These are phyloP conservation scores for Semotilus atromaculatus DNA, from an alignment of 2,797 vertebrate species.

Conservation along the genomic window DNA sequence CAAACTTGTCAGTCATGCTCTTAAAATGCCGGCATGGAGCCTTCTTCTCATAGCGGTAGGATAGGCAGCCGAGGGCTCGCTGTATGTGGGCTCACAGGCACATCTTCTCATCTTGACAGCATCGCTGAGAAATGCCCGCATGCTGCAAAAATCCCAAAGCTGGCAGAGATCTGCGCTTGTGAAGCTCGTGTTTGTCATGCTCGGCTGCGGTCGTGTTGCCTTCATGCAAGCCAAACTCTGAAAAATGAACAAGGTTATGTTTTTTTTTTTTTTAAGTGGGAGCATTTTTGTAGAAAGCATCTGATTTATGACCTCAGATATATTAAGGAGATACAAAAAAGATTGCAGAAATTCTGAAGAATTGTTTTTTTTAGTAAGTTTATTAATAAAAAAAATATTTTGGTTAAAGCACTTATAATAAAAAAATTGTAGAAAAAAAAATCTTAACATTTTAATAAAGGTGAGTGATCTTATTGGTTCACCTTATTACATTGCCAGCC, in stretches of 20 bases:
- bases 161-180: constrained; percentile 7
- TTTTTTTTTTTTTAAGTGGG: not conserved
- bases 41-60: constrained; percentile 55
- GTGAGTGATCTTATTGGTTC: not conserved
- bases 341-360: not conserved
- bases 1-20: constrained; percentile 9
- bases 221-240: constrained; percentile 6
- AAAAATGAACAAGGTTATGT: not conserved
- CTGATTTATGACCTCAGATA: constrained; percentile 10
- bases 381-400: not conserved
- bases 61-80: constrained; percentile 64
- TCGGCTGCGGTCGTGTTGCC: constrained; percentile 24
- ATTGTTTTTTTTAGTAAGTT: not conserved
- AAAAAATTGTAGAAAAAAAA: not conserved
- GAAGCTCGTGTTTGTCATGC: constrained; percentile 41
- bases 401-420: not conserved
- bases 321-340: not conserved
- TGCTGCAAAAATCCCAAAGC: constrained; percentile 47
- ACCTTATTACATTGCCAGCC: not conserved
- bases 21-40: constrained; percentile 12
- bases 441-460: not conserved
- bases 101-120: constrained; percentile 68
- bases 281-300: not conserved
- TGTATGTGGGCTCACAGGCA: constrained; percentile 62
- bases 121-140: constrained; percentile 55